Base-by-base conservation (phyloP, 2,797 vertebrate species). In the Manis crassicaudata region DNA sequence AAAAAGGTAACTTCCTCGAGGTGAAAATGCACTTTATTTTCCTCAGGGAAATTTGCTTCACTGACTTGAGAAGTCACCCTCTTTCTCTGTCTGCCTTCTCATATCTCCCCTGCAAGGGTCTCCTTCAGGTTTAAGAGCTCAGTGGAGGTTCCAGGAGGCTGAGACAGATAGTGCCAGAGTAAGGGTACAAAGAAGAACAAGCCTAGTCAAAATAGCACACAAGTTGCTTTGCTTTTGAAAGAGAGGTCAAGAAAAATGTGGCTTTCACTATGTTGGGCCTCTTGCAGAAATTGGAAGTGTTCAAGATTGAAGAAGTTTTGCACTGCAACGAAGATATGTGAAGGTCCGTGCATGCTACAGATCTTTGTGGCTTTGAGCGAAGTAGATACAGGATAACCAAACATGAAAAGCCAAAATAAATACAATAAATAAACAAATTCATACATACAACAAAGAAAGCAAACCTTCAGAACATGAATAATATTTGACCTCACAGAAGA, bases 61-160 rank as follows among this genome's bases (percentile, higher is more conserved):
- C 6, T 95, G 95, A 97, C 94, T 95, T 96, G 93, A 97, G 96
- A 98, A 92, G 56, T 92, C 92, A 95, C 2, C 0, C 40, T 97
- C 90, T 94, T 97, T 60, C 92, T 97, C 93, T 89, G 92, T 93
- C 84, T 96, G 79, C 43, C 88, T 97, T 96, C 0, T 88, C 73
- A 83, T 29, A 58, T 85, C 88, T 96, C 43, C 79, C 88, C 89
- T 88, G 6, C 73, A 93, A 43, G 46, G 85, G 54, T 97, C 96
- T 98, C 83, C 97, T 97, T 95, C 93, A 97, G 96, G 95, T 90
- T 56, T 95, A 92, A 86, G 79, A 96, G 97, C 85, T 97, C 97
- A 97, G 20, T 79, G 60, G 77, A 92, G 77, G 91, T 95, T 98
- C 96, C 8, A 65, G 82, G 88, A 58, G 65, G 65, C 94, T 85